These are phyloP conservation scores for Brachionus plicatilis DNA, from an alignment of 1,140 invertebrate species.

Conservation along the genomic window DNA sequence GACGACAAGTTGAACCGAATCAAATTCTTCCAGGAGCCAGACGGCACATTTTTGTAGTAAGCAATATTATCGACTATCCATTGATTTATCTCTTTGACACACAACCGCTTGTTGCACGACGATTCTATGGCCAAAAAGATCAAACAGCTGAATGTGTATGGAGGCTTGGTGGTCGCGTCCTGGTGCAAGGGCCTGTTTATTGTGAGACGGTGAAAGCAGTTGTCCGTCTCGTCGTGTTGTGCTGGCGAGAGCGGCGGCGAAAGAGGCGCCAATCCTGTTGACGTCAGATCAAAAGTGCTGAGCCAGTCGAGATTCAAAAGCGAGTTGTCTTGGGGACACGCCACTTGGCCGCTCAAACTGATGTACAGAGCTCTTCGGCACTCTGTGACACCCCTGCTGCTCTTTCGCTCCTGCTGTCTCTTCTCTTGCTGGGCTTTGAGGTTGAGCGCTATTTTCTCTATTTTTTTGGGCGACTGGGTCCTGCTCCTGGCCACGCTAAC, in stretches of 20 bases:
- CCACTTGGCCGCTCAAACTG: background rate
- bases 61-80: slow-evolving; percentile 27
- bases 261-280: background rate
- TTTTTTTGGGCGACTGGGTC: background rate
- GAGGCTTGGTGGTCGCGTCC: background rate
- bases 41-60: slow-evolving; percentile 11
- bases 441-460: background rate
- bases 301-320: slow-evolving; percentile 20
- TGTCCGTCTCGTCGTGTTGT: background rate
- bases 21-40: slow-evolving; percentile 31
- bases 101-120: background rate
- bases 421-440: background rate
- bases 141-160: slow-evolving; percentile 1
- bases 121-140: slow-evolving; percentile 31
- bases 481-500: background rate
- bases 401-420: background rate
- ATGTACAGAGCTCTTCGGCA: background rate
- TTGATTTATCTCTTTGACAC: slow-evolving; percentile 2
- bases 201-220: background rate
- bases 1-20: background rate
- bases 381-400: background rate
- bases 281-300: background rate
- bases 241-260: background rate
- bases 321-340: background rate
- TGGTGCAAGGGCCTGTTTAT: background rate